These are phyloP conservation scores for Carterocephalus palaemon DNA, from an alignment of 2,888 invertebrate species.

Conservation along the genomic window DNA sequence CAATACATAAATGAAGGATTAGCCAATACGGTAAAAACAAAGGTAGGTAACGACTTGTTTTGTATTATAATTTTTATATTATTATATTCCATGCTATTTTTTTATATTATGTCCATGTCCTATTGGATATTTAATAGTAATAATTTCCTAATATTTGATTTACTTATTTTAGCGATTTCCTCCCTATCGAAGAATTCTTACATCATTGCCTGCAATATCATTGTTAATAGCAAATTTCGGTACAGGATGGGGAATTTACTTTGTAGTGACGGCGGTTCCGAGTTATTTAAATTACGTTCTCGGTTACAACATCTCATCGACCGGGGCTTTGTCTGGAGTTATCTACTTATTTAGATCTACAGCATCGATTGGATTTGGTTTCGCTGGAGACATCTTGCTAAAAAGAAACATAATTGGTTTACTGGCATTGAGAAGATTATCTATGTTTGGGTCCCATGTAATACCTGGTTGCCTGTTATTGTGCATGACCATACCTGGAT, in stretches of 20 bases:
- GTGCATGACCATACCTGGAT: conserved; percentile 61
- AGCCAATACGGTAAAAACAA: conserved; percentile 8
- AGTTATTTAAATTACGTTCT: conserved; percentile 80
- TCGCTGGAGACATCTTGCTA: conserved; percentile 40
- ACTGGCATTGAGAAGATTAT: conserved; percentile 68
- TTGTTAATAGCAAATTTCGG: conserved; percentile 80
- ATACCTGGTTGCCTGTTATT: conserved; percentile 50
- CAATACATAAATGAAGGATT: conserved; percentile 60
- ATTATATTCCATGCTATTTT: no score
- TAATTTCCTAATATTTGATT: not conserved
- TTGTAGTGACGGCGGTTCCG: conserved; percentile 81
- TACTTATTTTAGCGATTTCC: conserved; percentile 62
- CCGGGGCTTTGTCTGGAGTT: conserved; percentile 32
- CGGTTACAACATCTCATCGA: conserved; percentile 68
- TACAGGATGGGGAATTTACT: conserved; percentile 82
- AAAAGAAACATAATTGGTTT: conserved; percentile 26
- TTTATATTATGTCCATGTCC: no score
- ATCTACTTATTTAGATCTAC: conserved; percentile 32
- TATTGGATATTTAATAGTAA: not conserved
- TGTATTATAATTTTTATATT: no score
- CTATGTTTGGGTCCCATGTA: conserved; percentile 67
- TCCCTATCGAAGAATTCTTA: conserved; percentile 72
- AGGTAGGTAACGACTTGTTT: no score
- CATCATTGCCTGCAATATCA: conserved; percentile 80
- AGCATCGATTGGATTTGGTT: conserved; percentile 31